These are phyloP conservation scores for Falco concolor DNA, from an alignment of 2,797 vertebrate genomes.

Conservation along the genomic window DNA sequence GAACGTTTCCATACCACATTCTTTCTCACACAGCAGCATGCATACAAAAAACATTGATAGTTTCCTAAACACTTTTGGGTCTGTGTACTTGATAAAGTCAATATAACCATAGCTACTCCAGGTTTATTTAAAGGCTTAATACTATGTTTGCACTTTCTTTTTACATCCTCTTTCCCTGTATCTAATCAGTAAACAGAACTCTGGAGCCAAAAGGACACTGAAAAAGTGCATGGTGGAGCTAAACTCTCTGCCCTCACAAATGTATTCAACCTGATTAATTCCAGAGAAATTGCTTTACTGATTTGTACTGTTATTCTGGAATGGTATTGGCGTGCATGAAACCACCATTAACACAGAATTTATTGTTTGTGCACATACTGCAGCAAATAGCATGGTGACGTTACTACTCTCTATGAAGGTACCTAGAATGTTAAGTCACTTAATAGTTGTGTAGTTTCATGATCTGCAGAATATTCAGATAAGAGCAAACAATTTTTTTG, in stretches of 20 bases:
- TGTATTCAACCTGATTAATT: not conserved
- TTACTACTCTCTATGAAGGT: not conserved
- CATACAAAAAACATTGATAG: not conserved
- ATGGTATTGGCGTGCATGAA: not conserved
- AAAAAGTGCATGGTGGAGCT: not conserved
- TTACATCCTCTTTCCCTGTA: not conserved
- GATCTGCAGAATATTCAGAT: conserved; percentile 13
- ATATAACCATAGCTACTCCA: not conserved
- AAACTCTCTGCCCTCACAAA: not conserved
- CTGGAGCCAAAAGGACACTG: not conserved
- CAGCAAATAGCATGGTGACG: not conserved
- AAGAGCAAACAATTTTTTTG: not conserved
- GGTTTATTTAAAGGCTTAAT: not conserved
- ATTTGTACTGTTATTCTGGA: not conserved
- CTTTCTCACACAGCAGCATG: not conserved
- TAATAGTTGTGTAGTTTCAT: not conserved
- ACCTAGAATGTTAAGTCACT: not conserved
- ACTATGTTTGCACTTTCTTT: not conserved
- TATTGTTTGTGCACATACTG: not conserved
- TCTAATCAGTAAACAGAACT: not conserved
- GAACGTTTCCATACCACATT: not conserved
- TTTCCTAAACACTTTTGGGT: not conserved
- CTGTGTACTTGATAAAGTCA: not conserved
- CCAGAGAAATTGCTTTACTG: not conserved
- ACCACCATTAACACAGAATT: not conserved